Base-by-base conservation (phyloP, 92 coral and sea anemone genomes). In the Phymanthus crucifer region DNA sequence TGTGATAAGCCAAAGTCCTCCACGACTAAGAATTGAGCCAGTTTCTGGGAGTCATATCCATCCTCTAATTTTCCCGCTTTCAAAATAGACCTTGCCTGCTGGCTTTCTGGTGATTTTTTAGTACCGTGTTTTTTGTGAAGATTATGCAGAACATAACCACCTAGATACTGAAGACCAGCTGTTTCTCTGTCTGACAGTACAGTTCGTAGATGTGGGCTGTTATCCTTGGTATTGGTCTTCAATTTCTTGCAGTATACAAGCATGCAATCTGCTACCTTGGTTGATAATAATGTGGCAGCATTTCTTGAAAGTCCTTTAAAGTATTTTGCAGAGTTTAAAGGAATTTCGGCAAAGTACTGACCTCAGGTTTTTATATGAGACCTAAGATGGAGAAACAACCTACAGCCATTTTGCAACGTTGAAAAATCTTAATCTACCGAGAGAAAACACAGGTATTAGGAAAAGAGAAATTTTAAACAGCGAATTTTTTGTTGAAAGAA, bases 231-330 rank as follows among this genome's bases (percentile, higher is more conserved):
- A n/a, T n/a, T n/a, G 64, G 65, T 54, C 75, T 82, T 74, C n/a
- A 74, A 19, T 13, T 48, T 74, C 64, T 71, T 87, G 76, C 80
- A 72, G 76, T 85, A 69, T 70, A 65, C 64, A 4, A 85, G 73
- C 88, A 88, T 79, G 66, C 80, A n/a, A 54, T 85, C 90, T 19
- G 93, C 90, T 35, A 89, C 90, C 61, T 86, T 86, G 61, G 84
- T 89, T 37, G 93, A 50, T 21, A 86, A 72, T n/a, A 89, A 74
- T 86, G 92, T 85, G 24, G 90, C 90, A 69, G 93, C 84, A 85
- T 89, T 77, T 29, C 72, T 70, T 2, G 89, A 86, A 0, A 89
- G 76, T 72, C 90, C 93, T 76, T 65, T 65, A 35, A 81, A 89
- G 34, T 48, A 86, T 13, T 52, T 85, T 34, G 81, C 71, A 64